These are phyloP conservation scores for Acleris emargana DNA, from an alignment of 2,888 invertebrate species.

Conservation along the genomic window DNA sequence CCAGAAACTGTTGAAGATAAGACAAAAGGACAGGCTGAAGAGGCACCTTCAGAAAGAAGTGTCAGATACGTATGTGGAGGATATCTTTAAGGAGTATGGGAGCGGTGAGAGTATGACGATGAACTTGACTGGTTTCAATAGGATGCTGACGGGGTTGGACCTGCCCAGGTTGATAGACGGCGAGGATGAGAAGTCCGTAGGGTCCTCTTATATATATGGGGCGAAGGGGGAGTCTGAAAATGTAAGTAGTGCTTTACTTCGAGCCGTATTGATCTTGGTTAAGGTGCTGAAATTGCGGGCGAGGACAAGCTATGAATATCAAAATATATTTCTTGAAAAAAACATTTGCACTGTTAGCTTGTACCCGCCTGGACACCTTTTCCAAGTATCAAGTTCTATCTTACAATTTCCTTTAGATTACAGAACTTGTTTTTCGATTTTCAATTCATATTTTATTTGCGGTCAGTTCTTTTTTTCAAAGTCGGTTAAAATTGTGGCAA, in stretches of 20 bases:
- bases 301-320: too few species aligned
- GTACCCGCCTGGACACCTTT: too few species aligned
- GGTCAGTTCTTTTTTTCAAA: too few species aligned
- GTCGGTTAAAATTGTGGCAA: too few species aligned
- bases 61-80: constrained; percentile 85
- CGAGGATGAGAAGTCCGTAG: constrained; percentile 52
- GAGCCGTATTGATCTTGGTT: too few species aligned
- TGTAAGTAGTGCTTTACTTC: constrained; percentile 59
- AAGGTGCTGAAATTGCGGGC: too few species aligned
- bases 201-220: constrained; percentile 54
- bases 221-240: constrained; percentile 65
- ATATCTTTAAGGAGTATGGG: constrained; percentile 87
- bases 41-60: constrained; percentile 63
- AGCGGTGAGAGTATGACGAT: constrained; percentile 86
- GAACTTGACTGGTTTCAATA: constrained; percentile 87
- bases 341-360: too few species aligned
- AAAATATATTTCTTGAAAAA: too few species aligned
- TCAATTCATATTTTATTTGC: too few species aligned
- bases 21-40: constrained; percentile 49
- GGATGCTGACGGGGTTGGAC: constrained; percentile 85
- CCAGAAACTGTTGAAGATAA: constrained; percentile 58
- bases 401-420: too few species aligned
- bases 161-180: constrained; percentile 80
- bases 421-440: too few species aligned
- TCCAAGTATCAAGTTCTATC: too few species aligned